phyloP scores from a whole-genome alignment of 2,113 vertebrate species.

The Myotis davidii region DNA sequence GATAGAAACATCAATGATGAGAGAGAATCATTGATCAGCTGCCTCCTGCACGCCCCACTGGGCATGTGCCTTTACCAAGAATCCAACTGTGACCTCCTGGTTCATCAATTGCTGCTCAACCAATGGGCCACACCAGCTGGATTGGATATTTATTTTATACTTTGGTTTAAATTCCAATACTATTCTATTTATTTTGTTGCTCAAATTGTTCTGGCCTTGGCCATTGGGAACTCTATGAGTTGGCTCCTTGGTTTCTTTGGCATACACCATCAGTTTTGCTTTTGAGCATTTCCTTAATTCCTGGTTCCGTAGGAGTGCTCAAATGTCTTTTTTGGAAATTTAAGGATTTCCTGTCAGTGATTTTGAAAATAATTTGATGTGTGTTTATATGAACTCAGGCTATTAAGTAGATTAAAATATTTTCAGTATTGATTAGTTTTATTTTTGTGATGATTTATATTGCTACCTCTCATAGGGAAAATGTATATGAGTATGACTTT shows the following conservation, averaged over 20 bases:
- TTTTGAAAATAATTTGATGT: conserved; percentile 54
- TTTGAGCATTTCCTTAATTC: neutral
- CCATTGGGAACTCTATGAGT: neutral
- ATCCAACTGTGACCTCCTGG: no score
- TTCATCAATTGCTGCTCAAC: no score
- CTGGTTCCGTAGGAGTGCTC: neutral
- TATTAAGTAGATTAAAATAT: neutral
- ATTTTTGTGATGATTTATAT: conserved; percentile 44
- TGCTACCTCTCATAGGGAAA: conserved; percentile 13
- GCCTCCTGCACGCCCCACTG: no score
- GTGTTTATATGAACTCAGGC: neutral
- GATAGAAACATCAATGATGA: no score
- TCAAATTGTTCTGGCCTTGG: neutral
- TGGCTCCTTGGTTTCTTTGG: neutral
- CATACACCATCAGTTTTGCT: neutral
- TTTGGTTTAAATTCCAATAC: neutral
- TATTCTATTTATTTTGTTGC: conserved; percentile 26
- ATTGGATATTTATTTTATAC: neutral
- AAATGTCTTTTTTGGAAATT: conserved; percentile 21
- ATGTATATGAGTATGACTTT: conserved; percentile 14
- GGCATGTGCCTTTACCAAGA: no score
- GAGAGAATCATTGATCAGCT: no score
- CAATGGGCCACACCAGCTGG: no score
- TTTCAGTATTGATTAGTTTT: conserved; percentile 17
- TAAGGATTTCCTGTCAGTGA: neutral